Conservation (phyloP, 2,797 vertebrate genomes). For the Sebastes melanostomus region DNA sequence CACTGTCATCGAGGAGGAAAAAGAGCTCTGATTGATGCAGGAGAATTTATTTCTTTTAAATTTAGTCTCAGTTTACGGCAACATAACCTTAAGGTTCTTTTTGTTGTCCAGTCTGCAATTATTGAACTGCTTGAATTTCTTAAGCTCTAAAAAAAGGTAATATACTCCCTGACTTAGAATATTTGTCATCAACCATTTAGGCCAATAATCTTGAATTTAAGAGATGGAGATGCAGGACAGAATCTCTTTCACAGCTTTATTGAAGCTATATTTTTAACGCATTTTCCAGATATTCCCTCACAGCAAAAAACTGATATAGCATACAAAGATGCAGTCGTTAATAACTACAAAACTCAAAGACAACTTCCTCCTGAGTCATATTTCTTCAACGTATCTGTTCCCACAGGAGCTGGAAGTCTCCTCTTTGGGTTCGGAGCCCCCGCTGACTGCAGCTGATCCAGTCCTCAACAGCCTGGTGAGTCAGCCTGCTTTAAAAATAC, state of each 20-base stretch:
- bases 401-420: neutral
- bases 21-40: slow-evolving; percentile 38
- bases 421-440: neutral
- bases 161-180: neutral
- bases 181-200: neutral
- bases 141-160: neutral
- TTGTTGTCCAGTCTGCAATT: neutral
- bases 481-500: neutral
- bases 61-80: slow-evolving; percentile 3
- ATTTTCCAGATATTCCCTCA: neutral
- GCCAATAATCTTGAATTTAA: neutral
- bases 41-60: neutral
- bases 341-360: neutral
- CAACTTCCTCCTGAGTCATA: neutral
- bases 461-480: neutral
- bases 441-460: neutral
- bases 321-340: neutral
- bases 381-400: neutral
- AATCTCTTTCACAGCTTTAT: neutral
- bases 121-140: neutral
- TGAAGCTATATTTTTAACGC: neutral
- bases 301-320: neutral
- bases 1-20: slow-evolving; percentile 36
- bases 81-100: neutral
- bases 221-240: neutral